phyloP scores from a whole-genome alignment of 2,113 vertebrate species.

The Notiomystis cincta region DNA sequence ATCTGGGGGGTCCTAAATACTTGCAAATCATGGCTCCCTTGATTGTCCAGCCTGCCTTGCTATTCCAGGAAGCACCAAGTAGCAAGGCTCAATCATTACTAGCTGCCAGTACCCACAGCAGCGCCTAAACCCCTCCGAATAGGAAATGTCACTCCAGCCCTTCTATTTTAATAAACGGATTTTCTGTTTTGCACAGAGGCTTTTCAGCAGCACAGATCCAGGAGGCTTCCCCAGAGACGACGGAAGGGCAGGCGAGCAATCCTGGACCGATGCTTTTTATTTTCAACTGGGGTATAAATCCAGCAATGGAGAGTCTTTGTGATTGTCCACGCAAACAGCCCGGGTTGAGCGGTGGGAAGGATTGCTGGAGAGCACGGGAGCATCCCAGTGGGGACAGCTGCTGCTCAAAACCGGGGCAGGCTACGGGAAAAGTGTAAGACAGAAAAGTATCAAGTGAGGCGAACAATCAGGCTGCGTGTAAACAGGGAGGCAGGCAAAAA shows the following conservation, averaged over 20 bases:
- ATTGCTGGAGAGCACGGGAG: slow-evolving; percentile 36
- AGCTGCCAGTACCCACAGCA: neutral
- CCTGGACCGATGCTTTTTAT: slow-evolving; percentile 60
- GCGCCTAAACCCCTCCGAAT: neutral
- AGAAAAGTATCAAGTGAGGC: slow-evolving; percentile 6
- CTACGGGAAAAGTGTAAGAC: neutral
- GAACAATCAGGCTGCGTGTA: neutral
- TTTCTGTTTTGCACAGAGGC: neutral
- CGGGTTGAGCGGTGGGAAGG: slow-evolving; percentile 23
- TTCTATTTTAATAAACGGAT: neutral
- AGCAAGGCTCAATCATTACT: neutral
- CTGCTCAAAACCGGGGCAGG: neutral
- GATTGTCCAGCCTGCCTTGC: neutral
- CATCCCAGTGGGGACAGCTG: neutral
- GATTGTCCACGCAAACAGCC: slow-evolving; percentile 42
- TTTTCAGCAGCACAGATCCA: neutral
- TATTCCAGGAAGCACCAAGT: neutral
- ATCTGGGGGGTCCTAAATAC: neutral
- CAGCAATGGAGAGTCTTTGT: slow-evolving; percentile 46
- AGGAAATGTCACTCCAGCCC: neutral
- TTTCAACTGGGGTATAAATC: slow-evolving; percentile 69
- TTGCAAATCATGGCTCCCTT: neutral
- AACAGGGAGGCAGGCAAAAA: slow-evolving; percentile 40
- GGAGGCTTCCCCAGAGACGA: neutral
- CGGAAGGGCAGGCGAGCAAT: slow-evolving; percentile 26